Conservation (phyloP, 1,140 invertebrate species). For the Drosophila ambigua region DNA sequence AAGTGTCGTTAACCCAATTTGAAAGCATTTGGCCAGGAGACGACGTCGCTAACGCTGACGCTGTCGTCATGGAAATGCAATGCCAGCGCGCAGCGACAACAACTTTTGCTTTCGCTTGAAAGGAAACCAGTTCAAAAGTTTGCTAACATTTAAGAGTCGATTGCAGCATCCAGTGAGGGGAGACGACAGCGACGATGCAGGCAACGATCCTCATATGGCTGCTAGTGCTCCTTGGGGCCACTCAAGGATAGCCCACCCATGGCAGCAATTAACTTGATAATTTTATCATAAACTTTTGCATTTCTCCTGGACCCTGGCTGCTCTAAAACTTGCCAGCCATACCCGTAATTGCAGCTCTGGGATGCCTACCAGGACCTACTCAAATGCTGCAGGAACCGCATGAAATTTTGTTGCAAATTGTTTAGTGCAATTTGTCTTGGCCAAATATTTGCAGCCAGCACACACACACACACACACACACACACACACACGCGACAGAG, state of each 20-base stretch:
- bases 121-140: slow-evolving; percentile 74
- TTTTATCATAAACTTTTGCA: slow-evolving; percentile 79
- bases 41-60: slow-evolving; percentile 41
- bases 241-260: slow-evolving; percentile 33
- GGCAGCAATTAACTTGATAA: slow-evolving; percentile 76
- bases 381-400: slow-evolving; percentile 44
- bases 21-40: slow-evolving; percentile 74
- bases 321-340: slow-evolving; percentile 37
- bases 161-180: slow-evolving; percentile 54
- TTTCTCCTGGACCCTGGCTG: slow-evolving; percentile 21
- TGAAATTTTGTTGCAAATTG: slow-evolving; percentile 72
- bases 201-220: too few species aligned
- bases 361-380: slow-evolving; percentile 1
- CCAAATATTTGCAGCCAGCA: slow-evolving; percentile 64
- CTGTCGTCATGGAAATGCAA: slow-evolving; percentile 24
- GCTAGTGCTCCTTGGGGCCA: slow-evolving; percentile 22
- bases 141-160: slow-evolving; percentile 51
- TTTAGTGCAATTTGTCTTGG: slow-evolving; percentile 80
- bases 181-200: too few species aligned
- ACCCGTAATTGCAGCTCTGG: slow-evolving; percentile 63
- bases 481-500: slow-evolving; percentile 6
- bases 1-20: slow-evolving; percentile 81
- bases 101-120: slow-evolving; percentile 78
- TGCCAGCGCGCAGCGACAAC: slow-evolving; percentile 25
- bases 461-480: slow-evolving; percentile 6